These are phyloP conservation scores for Nemapogon koenigi DNA, from an alignment of 2,888 invertebrate genomes.

Conservation along the genomic window DNA sequence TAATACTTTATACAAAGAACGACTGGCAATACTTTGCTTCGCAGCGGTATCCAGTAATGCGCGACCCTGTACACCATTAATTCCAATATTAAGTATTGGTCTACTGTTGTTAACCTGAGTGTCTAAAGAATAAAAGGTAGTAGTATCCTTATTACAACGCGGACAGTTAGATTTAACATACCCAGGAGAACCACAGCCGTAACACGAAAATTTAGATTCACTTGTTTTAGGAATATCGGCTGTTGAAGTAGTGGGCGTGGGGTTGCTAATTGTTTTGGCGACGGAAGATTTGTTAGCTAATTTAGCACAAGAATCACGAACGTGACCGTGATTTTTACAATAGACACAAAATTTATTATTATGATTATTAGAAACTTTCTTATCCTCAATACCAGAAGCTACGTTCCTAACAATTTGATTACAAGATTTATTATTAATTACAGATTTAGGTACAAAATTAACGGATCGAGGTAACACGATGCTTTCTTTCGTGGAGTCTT, in stretches of 20 bases:
- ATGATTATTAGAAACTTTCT: too few species aligned
- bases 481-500: conserved; percentile 6
- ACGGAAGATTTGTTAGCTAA: too few species aligned
- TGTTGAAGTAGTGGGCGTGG: too few species aligned
- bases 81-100: too few species aligned
- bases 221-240: conserved; percentile 8
- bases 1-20: conserved; percentile 7
- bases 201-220: conserved; percentile 5
- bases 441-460: conserved; percentile 12
- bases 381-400: too few species aligned
- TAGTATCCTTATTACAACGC: neutral
- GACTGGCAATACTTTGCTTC: conserved; percentile 11
- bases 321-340: too few species aligned
- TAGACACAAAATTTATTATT: too few species aligned
- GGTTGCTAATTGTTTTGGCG: too few species aligned
- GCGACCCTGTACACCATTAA: conserved; percentile 7
- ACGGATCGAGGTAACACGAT: neutral
- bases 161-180: conserved; percentile 3
- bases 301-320: too few species aligned
- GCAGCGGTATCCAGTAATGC: conserved; percentile 11
- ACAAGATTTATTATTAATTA: too few species aligned
- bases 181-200: conserved; percentile 8
- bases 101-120: conserved; percentile 4
- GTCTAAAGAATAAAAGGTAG: conserved; percentile 9
- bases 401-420: too few species aligned